Percentiles rank a stretch among this genome's conserved stretches.
Evolutionary conservation across 2,113 vertebrate genomes (phyloP).

Genomic region (Microtus ochrogaster): DNA sequence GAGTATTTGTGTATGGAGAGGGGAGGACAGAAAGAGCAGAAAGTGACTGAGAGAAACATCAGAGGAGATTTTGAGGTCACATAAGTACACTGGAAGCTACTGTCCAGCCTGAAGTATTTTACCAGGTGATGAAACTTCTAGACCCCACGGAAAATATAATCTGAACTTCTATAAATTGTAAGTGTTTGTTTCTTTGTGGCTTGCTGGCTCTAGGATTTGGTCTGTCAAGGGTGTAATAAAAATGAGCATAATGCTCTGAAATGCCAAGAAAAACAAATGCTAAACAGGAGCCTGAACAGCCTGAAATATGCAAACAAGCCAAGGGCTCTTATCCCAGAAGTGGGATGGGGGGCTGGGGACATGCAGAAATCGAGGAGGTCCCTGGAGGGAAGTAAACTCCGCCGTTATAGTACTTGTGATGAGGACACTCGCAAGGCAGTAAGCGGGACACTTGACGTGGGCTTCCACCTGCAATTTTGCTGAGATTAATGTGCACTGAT

Average conservation of each 20-base stretch:
- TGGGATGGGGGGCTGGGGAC: not conserved
- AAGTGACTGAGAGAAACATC: not conserved
- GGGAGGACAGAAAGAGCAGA: not conserved
- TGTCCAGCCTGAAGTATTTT: slow-evolving; percentile 66
- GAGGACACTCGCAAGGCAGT: not conserved
- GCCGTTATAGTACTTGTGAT: rapidly evolving
- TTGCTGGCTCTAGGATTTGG: slow-evolving; percentile 70
- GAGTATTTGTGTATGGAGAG: not conserved
- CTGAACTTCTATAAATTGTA: slow-evolving; percentile 71
- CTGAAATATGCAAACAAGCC: slow-evolving; percentile 61
- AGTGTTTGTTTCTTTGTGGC: slow-evolving; percentile 50
- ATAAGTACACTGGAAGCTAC: slow-evolving; percentile 9
- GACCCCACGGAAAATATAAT: slow-evolving; percentile 55
- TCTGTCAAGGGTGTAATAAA: slow-evolving; percentile 69
- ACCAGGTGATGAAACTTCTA: slow-evolving; percentile 70
- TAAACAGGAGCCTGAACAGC: slow-evolving; percentile 58
- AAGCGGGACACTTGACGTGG: not conserved
- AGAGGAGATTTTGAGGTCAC: slow-evolving; percentile 45
- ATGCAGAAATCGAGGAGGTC: not conserved
- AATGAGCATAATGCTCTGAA: slow-evolving; percentile 74
- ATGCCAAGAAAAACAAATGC: slow-evolving; percentile 76
- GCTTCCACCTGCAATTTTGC: not conserved
- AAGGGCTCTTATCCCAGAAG: not conserved
- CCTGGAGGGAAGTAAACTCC: rapidly evolving
- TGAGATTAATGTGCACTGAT: slow-evolving; percentile 43